A percentile compares a stretch with the other conserved stretches of the same genome.
Evolutionary conservation across 1,140 invertebrate species (phyloP).

Genomic region (Aphidius gifuensis): DNA sequence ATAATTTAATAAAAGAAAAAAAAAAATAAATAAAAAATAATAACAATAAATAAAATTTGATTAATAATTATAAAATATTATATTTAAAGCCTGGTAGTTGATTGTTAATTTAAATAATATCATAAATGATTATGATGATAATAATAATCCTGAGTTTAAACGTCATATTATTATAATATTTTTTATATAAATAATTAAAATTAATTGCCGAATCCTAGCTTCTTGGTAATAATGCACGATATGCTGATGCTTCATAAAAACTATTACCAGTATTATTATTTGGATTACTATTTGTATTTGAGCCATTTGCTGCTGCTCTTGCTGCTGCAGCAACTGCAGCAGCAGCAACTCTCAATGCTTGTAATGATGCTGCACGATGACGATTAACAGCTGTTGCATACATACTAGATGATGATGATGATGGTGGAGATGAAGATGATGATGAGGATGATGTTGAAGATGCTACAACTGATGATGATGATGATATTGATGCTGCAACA

Average conservation of each 20-base stretch:
- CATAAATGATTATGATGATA: conserved; percentile 3
- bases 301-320: conserved; percentile 12
- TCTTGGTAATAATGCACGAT: conserved; percentile 44
- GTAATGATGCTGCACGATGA: conserved; percentile 40
- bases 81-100: too few relatives aligned
- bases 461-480: conserved; percentile 20
- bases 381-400: conserved; percentile 45
- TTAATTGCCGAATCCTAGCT: conserved; percentile 32
- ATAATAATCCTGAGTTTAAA: conserved; percentile 7
- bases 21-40: too few relatives aligned
- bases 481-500: conserved; percentile 26
- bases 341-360: conserved; percentile 37
- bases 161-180: not conserved
- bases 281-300: conserved; percentile 1
- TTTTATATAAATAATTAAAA: not conserved
- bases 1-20: too few relatives aligned
- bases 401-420: conserved; percentile 29
- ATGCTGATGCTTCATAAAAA: conserved; percentile 46
- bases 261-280: conserved; percentile 16
- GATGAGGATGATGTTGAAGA: conserved; percentile 24
- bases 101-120: too few relatives aligned
- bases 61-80: too few relatives aligned
- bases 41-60: too few relatives aligned
- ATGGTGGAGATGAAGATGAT: conserved; percentile 14
- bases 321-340: conserved; percentile 19